Base-by-base conservation (phyloP, 2,797 vertebrate species). In the Notolabrus celidotus region DNA sequence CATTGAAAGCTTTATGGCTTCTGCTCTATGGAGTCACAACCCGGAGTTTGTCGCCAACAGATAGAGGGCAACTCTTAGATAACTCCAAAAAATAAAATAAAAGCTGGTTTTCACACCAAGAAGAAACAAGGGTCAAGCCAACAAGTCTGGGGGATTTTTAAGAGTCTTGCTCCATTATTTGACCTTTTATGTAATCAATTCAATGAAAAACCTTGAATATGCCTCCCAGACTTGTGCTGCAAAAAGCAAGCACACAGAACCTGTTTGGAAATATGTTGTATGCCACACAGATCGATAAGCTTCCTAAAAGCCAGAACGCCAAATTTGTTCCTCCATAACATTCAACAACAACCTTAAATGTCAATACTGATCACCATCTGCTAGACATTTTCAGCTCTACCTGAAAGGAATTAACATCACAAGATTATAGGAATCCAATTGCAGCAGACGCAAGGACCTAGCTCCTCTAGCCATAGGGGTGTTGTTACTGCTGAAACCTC, bases 311-410 rank as follows among this genome's bases (percentile, higher is more conserved):
- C 71, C 53, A 36, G 66, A 41, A 31, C 43, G 55, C 60, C 53
- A 52, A 80, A 83, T 74, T 73, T 81, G 59, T 73, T 85, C 64
- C 65, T 55, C 74, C 57, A 75, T 78, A 79, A 80, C 53, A 64
- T 58, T 74, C 68, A 74, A 71, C 78, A 84, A 75, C 72, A 84
- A 77, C 81, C 74, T 86, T 86, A 89, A 87, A 90, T 85, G 85
- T 82, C 84, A 89, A 80, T 88, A 75, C 73, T 82, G 82, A 87
- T 87, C 86, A 67, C 77, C 86, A 85, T 89, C 88, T 88, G 80
- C 69, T 29, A 79, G 74, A 65, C 62, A 68, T 88, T 86, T 88
- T 68, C 65, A 20, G 47, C 23, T 42, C 19, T 52, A 83, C 71
- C 71, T 84, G 80, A 82, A 68, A 79, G 53, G 71, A 85, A 86